These are phyloP conservation scores for Tenthredo mesomela DNA, from an alignment of 2,888 invertebrate genomes.

Conservation along the genomic window DNA sequence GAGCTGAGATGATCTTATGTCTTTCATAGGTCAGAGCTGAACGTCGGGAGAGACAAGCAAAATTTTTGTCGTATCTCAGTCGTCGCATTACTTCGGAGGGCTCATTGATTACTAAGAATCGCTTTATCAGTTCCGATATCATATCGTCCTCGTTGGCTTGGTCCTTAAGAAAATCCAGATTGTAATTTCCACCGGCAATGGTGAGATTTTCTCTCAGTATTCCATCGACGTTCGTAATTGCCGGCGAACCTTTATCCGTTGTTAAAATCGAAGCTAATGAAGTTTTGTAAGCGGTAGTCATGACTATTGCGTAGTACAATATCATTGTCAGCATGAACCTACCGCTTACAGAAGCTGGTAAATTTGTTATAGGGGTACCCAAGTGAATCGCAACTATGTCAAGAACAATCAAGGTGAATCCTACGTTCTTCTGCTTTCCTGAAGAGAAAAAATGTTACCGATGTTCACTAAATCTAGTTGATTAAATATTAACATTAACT, in stretches of 20 bases:
- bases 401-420: neutral
- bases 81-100: neutral
- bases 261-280: slow-evolving; percentile 31
- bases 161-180: slow-evolving; percentile 17
- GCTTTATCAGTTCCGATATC: neutral
- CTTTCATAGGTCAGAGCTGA: neutral
- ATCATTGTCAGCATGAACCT: neutral
- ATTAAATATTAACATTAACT: neutral
- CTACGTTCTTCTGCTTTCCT: neutral
- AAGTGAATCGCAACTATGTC: slow-evolving; percentile 19
- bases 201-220: slow-evolving; percentile 1
- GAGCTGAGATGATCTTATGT: neutral
- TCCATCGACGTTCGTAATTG: neutral
- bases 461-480: too few relatives aligned
- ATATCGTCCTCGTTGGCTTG: neutral
- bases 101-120: slow-evolving; percentile 8
- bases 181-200: neutral
- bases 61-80: neutral
- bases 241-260: neutral
- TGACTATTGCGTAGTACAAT: neutral
- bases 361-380: neutral
- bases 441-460: neutral
- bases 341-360: neutral
- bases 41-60: neutral
- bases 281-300: slow-evolving; percentile 30